A percentile compares a stretch with the other conserved stretches of the same genome.
Conservation (phyloP, 2,797 vertebrate genomes). For the Fistularia tabacaria region DNA sequence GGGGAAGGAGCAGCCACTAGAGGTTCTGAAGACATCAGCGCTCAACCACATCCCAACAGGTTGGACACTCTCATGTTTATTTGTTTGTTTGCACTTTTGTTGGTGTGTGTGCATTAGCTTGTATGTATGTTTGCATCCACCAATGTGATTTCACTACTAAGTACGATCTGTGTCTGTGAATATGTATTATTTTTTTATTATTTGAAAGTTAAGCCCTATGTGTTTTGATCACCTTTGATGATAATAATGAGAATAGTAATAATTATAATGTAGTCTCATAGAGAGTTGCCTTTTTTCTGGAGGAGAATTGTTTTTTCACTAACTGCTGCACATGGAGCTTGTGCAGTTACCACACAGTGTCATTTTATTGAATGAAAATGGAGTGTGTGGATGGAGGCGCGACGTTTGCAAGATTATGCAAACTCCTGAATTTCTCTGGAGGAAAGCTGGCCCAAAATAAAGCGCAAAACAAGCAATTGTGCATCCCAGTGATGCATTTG, state of each 20-base stretch:
- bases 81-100: conserved; percentile 3
- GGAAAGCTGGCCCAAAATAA: conserved; percentile 14
- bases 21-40: conserved; percentile 87
- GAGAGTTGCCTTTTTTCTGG: background rate
- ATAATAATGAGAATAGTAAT: no score
- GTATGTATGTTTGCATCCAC: background rate
- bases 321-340: background rate
- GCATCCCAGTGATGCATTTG: conserved; percentile 9
- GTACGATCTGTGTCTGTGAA: conserved; percentile 49
- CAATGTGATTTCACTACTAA: conserved; percentile 56
- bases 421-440: conserved; percentile 21
- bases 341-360: conserved; percentile 14
- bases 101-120: conserved; percentile 7
- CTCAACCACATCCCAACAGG: conserved; percentile 95
- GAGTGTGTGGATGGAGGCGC: conserved; percentile 10
- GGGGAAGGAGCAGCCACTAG: conserved; percentile 89
- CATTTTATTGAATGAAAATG: conserved; percentile 50
- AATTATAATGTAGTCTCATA: no score
- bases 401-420: conserved; percentile 16
- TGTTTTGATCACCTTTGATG: no score
- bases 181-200: no score
- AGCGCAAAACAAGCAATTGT: conserved; percentile 17
- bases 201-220: background rate
- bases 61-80: conserved; percentile 68
- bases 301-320: background rate